Conservation (phyloP, 2,888 invertebrate genomes). For the Drosophila anomelani region DNA sequence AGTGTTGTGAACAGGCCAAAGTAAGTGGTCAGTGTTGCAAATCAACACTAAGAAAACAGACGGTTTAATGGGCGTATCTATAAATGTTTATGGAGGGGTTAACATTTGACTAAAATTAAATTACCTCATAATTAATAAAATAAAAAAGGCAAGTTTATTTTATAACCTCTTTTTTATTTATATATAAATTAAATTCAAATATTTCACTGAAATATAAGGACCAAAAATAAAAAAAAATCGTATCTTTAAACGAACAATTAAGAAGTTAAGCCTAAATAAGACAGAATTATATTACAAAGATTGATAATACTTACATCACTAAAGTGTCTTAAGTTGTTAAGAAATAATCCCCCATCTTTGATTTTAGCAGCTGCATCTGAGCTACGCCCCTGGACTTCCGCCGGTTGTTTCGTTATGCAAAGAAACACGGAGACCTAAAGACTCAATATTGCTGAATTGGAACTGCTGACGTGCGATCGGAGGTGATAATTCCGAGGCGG, state of each 20-base stretch:
- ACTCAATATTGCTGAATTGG: constrained; percentile 3
- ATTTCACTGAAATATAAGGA: background rate
- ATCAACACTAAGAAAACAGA: constrained; percentile 6
- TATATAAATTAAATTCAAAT: background rate
- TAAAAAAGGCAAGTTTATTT: too few relatives aligned
- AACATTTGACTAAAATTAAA: background rate
- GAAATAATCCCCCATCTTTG: background rate
- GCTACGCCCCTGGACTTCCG: constrained; percentile 15
- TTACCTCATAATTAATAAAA: background rate
- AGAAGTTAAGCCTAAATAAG: too few relatives aligned
- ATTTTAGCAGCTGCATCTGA: background rate
- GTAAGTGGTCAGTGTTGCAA: background rate
- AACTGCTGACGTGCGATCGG: constrained; percentile 28
- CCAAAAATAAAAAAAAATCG: background rate
- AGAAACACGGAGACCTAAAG: constrained; percentile 17
- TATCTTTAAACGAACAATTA: background rate
- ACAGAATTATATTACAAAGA: too few relatives aligned
- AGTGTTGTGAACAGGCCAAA: constrained; percentile 31
- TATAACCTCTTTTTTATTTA: background rate
- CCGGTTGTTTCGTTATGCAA: constrained; percentile 62
- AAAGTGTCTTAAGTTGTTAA: background rate
- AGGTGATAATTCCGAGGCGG: constrained; percentile 61
- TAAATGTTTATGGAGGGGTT: background rate
- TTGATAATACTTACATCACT: background rate
- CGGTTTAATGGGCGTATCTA: background rate